Evolutionary conservation across 2,797 vertebrate species (phyloP), one percentile per base, ranked within the genome.

Genomic region (Chaetophractus vellerosus): DNA sequence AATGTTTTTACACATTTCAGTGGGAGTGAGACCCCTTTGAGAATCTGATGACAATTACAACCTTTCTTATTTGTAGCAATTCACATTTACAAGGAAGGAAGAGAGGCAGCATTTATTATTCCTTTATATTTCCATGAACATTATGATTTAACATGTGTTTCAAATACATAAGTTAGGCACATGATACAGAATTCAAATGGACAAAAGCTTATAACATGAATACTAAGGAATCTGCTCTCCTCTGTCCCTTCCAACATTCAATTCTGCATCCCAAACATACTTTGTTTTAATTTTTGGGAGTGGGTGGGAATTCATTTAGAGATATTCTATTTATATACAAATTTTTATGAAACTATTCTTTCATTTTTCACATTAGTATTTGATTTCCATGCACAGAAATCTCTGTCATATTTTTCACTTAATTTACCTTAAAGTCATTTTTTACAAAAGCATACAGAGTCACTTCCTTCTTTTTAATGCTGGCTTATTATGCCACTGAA

Each of bases 61-160:
- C 0, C 2, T 78, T 68, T 93, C 11, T 81, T 88, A 93, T 91
- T 74, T 94, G 66, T 52, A 88, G 59, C 2, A 79, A 80, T 61
- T 31, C 57, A 78, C 9, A 79, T 88, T 91, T 92, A 84, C 9
- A 86, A 88, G 28, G 75, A 94, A 76, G 19, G 5, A 11, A 55
- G 36, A 92, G 61, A 84, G 2, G 12, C 7, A 64, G 2, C 5
- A 15, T 38, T 80, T 87, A 91, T 75, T 91, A 87, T 90, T 86
- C 23, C 7, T 81, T 85, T 91, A 85, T 86, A 15, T 91, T 96
- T 93, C 91, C 16, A 38, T 76, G 26, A 95, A 76, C 31, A 61
- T 79, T 86, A 74, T 88, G 19, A 88, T 93, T 93, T 93, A 79
- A 92, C 38, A 84, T 74, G 68, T 79, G 41, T 90, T 96, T 92